Conservation (phyloP, 2,113 vertebrate genomes). For the Sturnus vulgaris region DNA sequence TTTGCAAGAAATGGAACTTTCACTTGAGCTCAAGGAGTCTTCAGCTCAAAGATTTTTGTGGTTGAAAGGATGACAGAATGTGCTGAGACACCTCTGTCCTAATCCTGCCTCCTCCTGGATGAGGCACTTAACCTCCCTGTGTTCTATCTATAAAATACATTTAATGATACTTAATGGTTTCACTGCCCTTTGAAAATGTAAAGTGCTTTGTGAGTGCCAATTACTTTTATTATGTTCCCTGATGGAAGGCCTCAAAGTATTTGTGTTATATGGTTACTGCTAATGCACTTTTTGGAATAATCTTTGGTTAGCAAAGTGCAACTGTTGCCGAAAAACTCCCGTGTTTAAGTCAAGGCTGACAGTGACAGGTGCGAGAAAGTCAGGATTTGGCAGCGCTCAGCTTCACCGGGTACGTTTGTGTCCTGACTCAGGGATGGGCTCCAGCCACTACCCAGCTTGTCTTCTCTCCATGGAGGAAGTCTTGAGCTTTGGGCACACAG, state of each 20-base stretch:
- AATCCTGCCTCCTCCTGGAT: conserved; percentile 11
- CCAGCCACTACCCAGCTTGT: neutral
- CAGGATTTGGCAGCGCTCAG: neutral
- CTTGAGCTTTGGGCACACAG: neutral
- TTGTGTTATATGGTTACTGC: conserved; percentile 32
- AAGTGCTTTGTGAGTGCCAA: conserved; percentile 42
- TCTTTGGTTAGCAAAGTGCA: conserved; percentile 24
- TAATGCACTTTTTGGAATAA: conserved; percentile 56
- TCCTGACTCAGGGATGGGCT: neutral
- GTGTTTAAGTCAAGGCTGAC: neutral
- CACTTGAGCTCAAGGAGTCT: neutral
- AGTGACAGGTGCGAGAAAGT: neutral
- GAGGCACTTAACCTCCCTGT: conserved; percentile 20
- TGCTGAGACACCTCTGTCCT: neutral
- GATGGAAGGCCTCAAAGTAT: neutral
- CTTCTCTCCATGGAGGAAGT: neutral
- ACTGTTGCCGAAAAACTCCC: neutral
- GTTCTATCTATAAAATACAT: conserved; percentile 42
- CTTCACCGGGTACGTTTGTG: fast-evolving
- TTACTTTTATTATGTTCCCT: conserved; percentile 52
- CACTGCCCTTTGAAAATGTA: conserved; percentile 31
- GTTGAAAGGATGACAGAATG: neutral
- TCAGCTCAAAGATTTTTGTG: neutral
- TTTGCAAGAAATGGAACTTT: neutral
- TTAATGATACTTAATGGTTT: conserved; percentile 62